phyloP scores from a whole-genome alignment of 2,888 invertebrate species.

The Exephanes ischioxanthus region DNA sequence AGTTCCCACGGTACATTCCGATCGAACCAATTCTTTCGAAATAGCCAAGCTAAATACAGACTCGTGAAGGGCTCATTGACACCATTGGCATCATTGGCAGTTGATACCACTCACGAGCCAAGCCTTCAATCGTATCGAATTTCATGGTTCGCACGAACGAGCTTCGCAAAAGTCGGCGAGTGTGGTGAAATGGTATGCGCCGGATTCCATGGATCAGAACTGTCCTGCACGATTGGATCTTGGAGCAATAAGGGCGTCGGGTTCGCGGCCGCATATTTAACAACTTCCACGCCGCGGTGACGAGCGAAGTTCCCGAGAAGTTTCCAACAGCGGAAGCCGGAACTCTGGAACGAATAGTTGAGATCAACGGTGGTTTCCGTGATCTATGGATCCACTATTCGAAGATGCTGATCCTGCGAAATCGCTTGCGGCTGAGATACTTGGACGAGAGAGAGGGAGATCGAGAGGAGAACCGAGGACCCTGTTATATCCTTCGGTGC shows the following conservation, averaged over 20 bases:
- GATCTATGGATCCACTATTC: slow-evolving; percentile 39
- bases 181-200: not conserved
- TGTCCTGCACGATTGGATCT: not conserved
- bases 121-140: not conserved
- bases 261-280: slow-evolving; percentile 20
- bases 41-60: not conserved
- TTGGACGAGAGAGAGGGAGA: not conserved
- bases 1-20: not conserved
- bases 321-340: slow-evolving; percentile 21
- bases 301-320: slow-evolving; percentile 31
- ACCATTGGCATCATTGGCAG: not conserved
- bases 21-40: not conserved
- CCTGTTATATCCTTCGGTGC: slow-evolving; percentile 13
- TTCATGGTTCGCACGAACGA: not conserved
- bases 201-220: not conserved
- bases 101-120: not conserved
- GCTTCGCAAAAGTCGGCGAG: not conserved
- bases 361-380: slow-evolving; percentile 45
- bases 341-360: slow-evolving; percentile 28
- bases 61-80: not conserved
- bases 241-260: slow-evolving; percentile 1
- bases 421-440: slow-evolving; percentile 36
- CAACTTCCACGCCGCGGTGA: slow-evolving; percentile 3
- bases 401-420: slow-evolving; percentile 33
- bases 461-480: not conserved